phyloP scores from a whole-genome alignment of 2,113 vertebrate species.

The Trichechus manatus region DNA sequence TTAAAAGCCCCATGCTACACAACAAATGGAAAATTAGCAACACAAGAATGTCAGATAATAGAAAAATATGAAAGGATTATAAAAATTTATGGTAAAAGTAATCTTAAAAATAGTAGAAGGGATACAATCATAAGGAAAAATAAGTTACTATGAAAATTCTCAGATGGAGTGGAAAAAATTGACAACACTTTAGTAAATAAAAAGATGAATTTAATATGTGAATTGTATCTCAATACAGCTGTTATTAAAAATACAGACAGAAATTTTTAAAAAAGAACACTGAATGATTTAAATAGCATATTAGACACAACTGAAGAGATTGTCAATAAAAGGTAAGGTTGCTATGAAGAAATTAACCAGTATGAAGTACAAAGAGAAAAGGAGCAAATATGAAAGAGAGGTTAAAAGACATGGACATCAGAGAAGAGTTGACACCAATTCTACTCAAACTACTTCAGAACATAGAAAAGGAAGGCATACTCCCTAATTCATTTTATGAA shows the following conservation, averaged over 20 bases:
- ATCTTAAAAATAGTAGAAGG: not conserved
- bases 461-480: too few relatives aligned
- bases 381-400: not conserved
- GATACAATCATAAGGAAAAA: not conserved
- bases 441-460: too few relatives aligned
- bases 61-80: not conserved
- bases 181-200: not conserved
- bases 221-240: not conserved
- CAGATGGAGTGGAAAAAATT: not conserved
- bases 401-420: not conserved
- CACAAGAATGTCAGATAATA: not conserved
- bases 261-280: not conserved
- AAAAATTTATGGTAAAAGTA: conserved; percentile 16
- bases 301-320: not conserved
- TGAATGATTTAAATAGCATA: not conserved
- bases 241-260: not conserved
- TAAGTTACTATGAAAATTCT: not conserved
- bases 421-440: too few relatives aligned
- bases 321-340: not conserved
- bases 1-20: not conserved
- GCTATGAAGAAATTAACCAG: not conserved
- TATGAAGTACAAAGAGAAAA: not conserved
- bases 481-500: too few relatives aligned
- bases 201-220: not conserved
- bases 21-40: not conserved